Evolutionary conservation across 2,888 invertebrate genomes (phyloP).

Genomic region (Volucella bombylans): DNA sequence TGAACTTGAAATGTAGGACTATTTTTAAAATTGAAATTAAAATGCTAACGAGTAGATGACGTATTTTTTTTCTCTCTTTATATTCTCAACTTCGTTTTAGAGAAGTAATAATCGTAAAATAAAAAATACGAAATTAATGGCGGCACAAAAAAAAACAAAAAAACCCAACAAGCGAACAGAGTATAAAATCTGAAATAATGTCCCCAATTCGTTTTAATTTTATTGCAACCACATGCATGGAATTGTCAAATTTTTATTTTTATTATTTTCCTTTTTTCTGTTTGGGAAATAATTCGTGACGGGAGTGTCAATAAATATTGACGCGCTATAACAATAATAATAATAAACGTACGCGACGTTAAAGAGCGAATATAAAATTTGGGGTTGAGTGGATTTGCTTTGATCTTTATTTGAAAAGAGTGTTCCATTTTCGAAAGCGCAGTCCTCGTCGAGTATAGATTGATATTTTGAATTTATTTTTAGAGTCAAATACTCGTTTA

Average conservation of each 20-base stretch:
- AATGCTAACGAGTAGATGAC: slow-evolving; percentile 56
- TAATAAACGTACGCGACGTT: slow-evolving; percentile 28
- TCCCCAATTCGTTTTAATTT: slow-evolving; percentile 56
- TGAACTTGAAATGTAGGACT: slow-evolving; percentile 37
- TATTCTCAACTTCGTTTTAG: slow-evolving; percentile 12
- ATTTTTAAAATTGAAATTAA: slow-evolving; percentile 23
- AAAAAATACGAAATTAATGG: slow-evolving; percentile 36
- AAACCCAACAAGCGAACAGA: slow-evolving; percentile 23
- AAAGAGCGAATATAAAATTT: slow-evolving; percentile 20
- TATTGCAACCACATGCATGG: slow-evolving; percentile 64
- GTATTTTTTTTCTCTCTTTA: slow-evolving; percentile 25
- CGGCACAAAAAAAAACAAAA: slow-evolving; percentile 44
- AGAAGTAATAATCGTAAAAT: slow-evolving; percentile 65
- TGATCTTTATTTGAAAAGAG: slow-evolving; percentile 21
- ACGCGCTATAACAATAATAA: slow-evolving; percentile 50
- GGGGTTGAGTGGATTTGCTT: slow-evolving; percentile 41
- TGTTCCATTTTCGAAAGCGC: slow-evolving; percentile 33
- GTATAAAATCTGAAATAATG: slow-evolving; percentile 52
- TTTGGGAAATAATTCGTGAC: slow-evolving; percentile 58
- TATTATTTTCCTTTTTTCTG: not conserved
- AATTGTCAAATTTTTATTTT: slow-evolving; percentile 59
- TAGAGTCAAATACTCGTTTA: too few relatives aligned
- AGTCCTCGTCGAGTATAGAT: too few relatives aligned
- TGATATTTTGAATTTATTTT: too few relatives aligned
- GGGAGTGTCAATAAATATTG: slow-evolving; percentile 62